Conservation (phyloP, 2,888 invertebrate genomes). For the Nomada ferruginata region DNA sequence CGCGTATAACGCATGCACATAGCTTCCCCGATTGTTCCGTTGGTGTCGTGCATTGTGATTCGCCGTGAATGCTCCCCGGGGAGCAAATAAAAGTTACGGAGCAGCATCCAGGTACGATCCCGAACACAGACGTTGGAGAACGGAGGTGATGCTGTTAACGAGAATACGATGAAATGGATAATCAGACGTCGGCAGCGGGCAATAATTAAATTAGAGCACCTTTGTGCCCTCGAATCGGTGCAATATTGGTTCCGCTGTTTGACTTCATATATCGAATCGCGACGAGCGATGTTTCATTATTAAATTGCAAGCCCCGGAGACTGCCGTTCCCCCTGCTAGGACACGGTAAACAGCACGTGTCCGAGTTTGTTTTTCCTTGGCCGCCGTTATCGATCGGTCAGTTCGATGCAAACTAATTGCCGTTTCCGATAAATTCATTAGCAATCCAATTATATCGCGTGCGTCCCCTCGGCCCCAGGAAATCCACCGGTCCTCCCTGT, state of each 20-base stretch:
- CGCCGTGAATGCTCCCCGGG: no score
- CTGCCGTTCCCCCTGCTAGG: background rate
- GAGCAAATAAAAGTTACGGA: no score
- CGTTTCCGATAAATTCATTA: conserved; percentile 66
- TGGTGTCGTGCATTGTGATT: no score
- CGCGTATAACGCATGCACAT: background rate
- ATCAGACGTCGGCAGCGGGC: no score
- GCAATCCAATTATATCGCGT: conserved; percentile 56
- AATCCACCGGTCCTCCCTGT: conserved; percentile 34
- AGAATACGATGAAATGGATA: no score
- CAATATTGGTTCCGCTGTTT: background rate
- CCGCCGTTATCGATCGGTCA: conserved; percentile 42
- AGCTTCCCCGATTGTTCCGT: background rate
- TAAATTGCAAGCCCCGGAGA: background rate
- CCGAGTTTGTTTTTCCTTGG: conserved; percentile 38
- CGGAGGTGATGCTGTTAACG: no score
- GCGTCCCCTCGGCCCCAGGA: conserved; percentile 31
- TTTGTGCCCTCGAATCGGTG: background rate
- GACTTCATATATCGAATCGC: background rate
- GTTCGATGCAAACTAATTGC: conserved; percentile 63
- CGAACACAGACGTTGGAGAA: no score
- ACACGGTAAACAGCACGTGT: conserved; percentile 12
- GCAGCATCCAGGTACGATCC: no score
- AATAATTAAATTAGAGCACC: background rate
- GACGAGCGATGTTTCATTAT: background rate